A percentile compares a stretch with the other conserved stretches of the same genome.
These are phyloP conservation scores for Brachyalestes nurse DNA, from an alignment of 2,797 vertebrate species.

Conservation along the genomic window DNA sequence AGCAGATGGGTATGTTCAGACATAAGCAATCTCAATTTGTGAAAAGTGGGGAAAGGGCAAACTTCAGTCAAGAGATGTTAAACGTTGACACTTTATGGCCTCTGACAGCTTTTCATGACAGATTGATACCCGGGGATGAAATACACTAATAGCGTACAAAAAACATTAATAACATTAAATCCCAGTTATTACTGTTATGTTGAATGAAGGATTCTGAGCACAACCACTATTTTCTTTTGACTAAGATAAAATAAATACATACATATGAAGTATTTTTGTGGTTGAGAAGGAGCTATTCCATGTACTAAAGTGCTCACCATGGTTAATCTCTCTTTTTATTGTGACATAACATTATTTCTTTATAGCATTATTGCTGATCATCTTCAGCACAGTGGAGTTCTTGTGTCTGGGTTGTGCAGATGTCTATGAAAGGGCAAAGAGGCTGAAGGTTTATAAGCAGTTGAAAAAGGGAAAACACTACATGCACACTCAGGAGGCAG, in stretches of 20 bases:
- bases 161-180: slow-evolving; percentile 36
- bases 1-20: slow-evolving; percentile 19
- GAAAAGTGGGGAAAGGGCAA: background rate
- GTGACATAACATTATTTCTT: background rate
- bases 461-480: slow-evolving; percentile 11
- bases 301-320: slow-evolving; percentile 32
- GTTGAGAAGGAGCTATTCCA: slow-evolving; percentile 22
- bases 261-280: slow-evolving; percentile 29
- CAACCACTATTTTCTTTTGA: slow-evolving; percentile 41
- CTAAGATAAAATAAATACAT: background rate
- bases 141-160: slow-evolving; percentile 40
- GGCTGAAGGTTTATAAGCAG: slow-evolving; percentile 4
- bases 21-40: background rate
- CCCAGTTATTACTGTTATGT: slow-evolving; percentile 36
- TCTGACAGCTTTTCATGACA: slow-evolving; percentile 19
- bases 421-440: slow-evolving; percentile 11
- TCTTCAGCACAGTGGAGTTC: slow-evolving; percentile 19
- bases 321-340: slow-evolving; percentile 27
- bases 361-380: slow-evolving; percentile 15
- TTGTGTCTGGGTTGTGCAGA: slow-evolving; percentile 28
- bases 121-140: slow-evolving; percentile 4
- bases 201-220: slow-evolving; percentile 47
- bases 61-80: background rate
- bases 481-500: background rate
- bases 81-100: slow-evolving; percentile 24